Conservation (phyloP, 2,888 invertebrate genomes). For the Zonitis immaculata region DNA sequence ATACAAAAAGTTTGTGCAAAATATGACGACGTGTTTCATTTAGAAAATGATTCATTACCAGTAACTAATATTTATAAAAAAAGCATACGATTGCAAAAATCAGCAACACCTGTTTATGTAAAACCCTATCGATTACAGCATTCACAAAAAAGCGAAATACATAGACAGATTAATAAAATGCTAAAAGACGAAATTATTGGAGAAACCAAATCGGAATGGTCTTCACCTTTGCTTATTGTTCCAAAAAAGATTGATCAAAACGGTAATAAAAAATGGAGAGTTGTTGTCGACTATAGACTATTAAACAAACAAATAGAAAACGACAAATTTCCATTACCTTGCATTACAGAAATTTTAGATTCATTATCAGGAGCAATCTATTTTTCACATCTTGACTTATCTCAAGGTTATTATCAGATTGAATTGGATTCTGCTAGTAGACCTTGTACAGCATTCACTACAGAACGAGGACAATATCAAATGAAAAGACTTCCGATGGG, state of each 20-base stretch:
- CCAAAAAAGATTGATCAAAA: conserved; percentile 11
- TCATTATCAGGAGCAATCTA: conserved; percentile 26
- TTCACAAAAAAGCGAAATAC: conserved; percentile 25
- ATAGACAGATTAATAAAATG: conserved; percentile 25
- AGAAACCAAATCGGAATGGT: conserved; percentile 22
- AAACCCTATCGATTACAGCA: conserved; percentile 27
- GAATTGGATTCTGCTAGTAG: conserved; percentile 19
- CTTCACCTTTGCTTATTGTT: conserved; percentile 22
- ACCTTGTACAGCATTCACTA: conserved; percentile 26
- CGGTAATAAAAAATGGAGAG: conserved; percentile 14
- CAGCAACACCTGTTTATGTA: conserved; percentile 19
- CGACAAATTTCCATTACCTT: conserved; percentile 25
- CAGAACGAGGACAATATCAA: conserved; percentile 25
- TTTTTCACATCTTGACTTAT: conserved; percentile 24
- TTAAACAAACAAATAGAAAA: conserved; percentile 18
- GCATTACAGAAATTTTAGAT: conserved; percentile 25
- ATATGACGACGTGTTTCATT: conserved; percentile 21
- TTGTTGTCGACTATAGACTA: conserved; percentile 17
- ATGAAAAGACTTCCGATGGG: conserved; percentile 27
- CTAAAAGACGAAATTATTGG: conserved; percentile 25
- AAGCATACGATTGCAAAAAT: conserved; percentile 20
- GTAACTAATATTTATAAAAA: conserved; percentile 26
- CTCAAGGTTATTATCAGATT: conserved; percentile 25
- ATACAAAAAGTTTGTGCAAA: conserved; percentile 20
- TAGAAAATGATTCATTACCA: conserved; percentile 22